Base-by-base conservation (phyloP, 2,888 invertebrate genomes). In the Folsomia manolachei region DNA sequence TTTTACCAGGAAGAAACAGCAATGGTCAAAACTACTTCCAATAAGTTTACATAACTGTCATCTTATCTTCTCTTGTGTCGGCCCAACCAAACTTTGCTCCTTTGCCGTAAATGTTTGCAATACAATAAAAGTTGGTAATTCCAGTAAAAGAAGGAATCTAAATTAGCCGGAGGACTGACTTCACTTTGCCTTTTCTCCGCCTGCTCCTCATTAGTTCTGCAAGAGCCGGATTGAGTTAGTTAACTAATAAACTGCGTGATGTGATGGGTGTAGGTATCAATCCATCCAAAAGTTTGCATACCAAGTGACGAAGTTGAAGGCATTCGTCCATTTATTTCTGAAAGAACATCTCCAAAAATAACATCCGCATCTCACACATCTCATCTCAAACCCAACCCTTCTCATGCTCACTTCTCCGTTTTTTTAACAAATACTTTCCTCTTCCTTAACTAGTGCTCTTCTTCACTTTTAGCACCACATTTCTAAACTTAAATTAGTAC, bases 271-370 rank as follows among this genome's bases (percentile, higher is more conserved):
- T 39, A 39, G 39, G 39, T 39, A 39, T 39, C 39, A 39, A 14
- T 39, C 39, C 39, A 39, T 4, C 4, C 4, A 14, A 39, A 39
- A 14, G 39, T n/a, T n/a, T n/a, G n/a, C n/a, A n/a, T n/a, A n/a
- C n/a, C n/a, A 39, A 39, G 14, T 39, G 39, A 14, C 4, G 14
- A 39, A 39, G 39, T 39, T 39, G 14, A 39, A 39, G 39, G 39
- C 39, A 39, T 39, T 39, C 39, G 39, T 39, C 39, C 69, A 69
- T 63, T 69, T 62, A 63, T 70, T 70, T 70, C 64, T 56, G 25
- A 63, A 56, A 70, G 63, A 64, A 51, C 56, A 69, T 69, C 65
- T 72, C 72, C 72, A 72, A 72, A 72, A 72, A 72, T 72, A 72
- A 72, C 72, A 72, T 69, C 69, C 64, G 69, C 65, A 23, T 61